These are phyloP conservation scores for Gryllus longicercus DNA, from an alignment of 2,888 invertebrate genomes.

Conservation along the genomic window DNA sequence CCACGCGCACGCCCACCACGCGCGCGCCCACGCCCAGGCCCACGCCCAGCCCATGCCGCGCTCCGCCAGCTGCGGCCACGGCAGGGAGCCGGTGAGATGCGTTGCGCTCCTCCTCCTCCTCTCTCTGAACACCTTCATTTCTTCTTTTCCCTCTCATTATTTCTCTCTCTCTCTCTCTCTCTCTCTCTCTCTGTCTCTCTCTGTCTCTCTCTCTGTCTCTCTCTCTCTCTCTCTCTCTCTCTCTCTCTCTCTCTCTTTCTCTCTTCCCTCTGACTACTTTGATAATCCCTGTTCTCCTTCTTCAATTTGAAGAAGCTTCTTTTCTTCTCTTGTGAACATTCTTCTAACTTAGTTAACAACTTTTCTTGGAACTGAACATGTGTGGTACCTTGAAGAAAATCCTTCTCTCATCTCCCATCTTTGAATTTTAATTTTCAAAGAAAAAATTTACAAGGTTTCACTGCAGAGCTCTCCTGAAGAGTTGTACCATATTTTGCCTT, in stretches of 20 bases:
- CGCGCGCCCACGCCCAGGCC: neutral
- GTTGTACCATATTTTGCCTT: no score
- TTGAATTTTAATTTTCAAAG: no score
- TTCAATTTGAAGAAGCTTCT: neutral
- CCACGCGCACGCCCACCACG: neutral
- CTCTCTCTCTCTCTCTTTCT: neutral
- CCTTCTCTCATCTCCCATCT: no score
- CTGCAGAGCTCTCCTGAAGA: no score
- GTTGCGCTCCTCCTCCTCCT: constrained; percentile 24
- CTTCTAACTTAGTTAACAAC: no score
- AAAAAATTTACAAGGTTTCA: no score
- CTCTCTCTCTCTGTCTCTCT: neutral
- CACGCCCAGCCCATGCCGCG: neutral
- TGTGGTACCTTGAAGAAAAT: no score
- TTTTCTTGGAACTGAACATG: no score
- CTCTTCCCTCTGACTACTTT: neutral
- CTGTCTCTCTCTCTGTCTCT: neutral
- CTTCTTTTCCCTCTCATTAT: no score
- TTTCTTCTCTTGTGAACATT: no score
- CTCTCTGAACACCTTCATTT: no score
- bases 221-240: neutral
- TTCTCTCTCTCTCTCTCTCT: no score
- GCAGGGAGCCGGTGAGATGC: constrained; percentile 22
- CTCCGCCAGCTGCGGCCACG: constrained; percentile 21
- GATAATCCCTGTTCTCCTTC: neutral